Percentiles rank a stretch among this genome's conserved stretches.
phyloP scores from a whole-genome alignment of 2,797 vertebrate genomes.

The Schizothorax lantsangensis region DNA sequence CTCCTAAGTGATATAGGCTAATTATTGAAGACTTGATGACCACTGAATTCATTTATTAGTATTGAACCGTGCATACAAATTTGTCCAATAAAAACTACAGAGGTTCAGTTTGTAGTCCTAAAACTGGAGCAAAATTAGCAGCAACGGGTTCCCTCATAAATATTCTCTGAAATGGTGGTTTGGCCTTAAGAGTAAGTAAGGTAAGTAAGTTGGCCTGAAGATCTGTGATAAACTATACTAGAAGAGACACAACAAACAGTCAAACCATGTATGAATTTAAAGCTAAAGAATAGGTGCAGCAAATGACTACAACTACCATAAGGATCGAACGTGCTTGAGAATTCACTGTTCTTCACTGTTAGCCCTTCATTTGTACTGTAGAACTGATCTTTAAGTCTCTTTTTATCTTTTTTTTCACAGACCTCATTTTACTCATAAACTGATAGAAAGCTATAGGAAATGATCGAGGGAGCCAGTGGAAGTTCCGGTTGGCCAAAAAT shows the following conservation, averaged over 20 bases:
- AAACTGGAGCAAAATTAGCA: background rate
- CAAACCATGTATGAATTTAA: background rate
- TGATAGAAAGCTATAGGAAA: background rate
- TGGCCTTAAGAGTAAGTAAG: background rate
- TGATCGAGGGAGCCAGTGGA: background rate
- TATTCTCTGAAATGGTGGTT: background rate
- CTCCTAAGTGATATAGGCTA: background rate
- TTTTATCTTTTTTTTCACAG: background rate
- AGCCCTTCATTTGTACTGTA: background rate
- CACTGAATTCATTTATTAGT: background rate
- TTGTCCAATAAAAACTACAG: background rate
- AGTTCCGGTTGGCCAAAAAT: background rate
- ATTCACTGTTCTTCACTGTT: background rate
- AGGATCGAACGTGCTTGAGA: background rate
- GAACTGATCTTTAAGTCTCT: background rate
- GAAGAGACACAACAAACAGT: background rate
- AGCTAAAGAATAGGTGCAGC: background rate
- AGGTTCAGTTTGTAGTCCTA: background rate
- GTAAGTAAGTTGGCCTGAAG: no score
- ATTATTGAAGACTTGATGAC: background rate
- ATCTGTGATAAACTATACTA: background rate
- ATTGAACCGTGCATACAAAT: background rate
- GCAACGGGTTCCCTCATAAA: background rate
- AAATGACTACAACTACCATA: background rate
- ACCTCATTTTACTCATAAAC: background rate